Evolutionary conservation across 2,888 invertebrate genomes (phyloP).

Genomic region (Keiferia lycopersicella): DNA sequence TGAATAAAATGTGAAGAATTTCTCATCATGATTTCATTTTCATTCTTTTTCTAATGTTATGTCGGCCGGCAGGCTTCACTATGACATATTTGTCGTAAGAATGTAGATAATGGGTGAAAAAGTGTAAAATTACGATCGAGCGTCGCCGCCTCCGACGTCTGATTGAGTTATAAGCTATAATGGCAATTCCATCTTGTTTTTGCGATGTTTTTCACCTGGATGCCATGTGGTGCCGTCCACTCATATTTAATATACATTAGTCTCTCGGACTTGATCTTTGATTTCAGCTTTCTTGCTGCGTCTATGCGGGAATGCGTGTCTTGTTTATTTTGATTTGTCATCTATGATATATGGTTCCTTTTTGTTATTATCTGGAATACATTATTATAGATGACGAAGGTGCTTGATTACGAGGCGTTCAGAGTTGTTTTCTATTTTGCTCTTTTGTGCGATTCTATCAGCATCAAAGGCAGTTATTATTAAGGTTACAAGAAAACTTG

Average conservation of each 20-base stretch:
- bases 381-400: conserved; percentile 58
- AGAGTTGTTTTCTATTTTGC: conserved; percentile 18
- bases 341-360: conserved; percentile 73
- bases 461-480: conserved; percentile 1
- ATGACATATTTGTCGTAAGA: conserved; percentile 59
- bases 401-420: conserved; percentile 53
- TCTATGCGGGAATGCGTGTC: conserved; percentile 61
- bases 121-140: conserved; percentile 73
- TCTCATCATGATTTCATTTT: conserved; percentile 54
- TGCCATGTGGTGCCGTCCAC: conserved; percentile 56
- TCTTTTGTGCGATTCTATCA: conserved; percentile 22
- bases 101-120: conserved; percentile 71
- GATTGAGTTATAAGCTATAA: conserved; percentile 80
- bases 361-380: conserved; percentile 65
- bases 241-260: conserved; percentile 77
- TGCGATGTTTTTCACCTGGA: conserved; percentile 74
- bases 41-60: conserved; percentile 54
- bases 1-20: conserved; percentile 55
- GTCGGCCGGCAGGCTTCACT: conserved; percentile 47
- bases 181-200: conserved; percentile 75
- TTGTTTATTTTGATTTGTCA: conserved; percentile 78
- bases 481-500: background rate
- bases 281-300: conserved; percentile 66
- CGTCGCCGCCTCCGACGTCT: conserved; percentile 54
- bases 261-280: conserved; percentile 57